Evolutionary conservation across 2,888 invertebrate genomes (phyloP).

Genomic region (Lepetodrilus schrolli): DNA sequence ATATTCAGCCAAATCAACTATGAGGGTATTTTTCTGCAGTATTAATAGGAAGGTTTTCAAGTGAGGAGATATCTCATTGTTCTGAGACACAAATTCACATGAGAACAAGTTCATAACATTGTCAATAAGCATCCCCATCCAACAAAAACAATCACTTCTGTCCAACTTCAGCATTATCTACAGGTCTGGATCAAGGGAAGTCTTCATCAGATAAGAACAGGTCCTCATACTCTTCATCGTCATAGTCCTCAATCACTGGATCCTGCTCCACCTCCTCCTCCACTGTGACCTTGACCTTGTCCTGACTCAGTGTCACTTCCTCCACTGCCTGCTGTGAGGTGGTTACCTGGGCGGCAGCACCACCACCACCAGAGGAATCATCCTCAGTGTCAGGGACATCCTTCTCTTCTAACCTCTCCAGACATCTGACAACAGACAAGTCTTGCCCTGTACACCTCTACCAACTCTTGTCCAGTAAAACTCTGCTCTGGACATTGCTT

Average conservation of each 20-base stretch:
- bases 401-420: slow-evolving; percentile 50
- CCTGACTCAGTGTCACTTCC: slow-evolving; percentile 57
- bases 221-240: slow-evolving; percentile 41
- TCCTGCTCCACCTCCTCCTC: slow-evolving; percentile 56
- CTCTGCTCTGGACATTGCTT: not conserved
- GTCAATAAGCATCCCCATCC: too few species aligned
- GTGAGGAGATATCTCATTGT: too few species aligned
- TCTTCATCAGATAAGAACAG: not conserved
- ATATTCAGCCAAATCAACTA: too few species aligned
- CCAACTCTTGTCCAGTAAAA: not conserved
- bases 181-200: not conserved
- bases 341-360: not conserved
- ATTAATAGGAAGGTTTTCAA: too few species aligned
- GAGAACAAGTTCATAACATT: too few species aligned
- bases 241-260: slow-evolving; percentile 62
- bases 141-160: too few species aligned
- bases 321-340: slow-evolving; percentile 42
- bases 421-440: not conserved
- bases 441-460: not conserved
- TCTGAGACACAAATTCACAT: too few species aligned
- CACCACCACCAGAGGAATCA: not conserved
- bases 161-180: too few species aligned
- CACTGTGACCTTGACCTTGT: slow-evolving; percentile 49
- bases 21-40: too few species aligned
- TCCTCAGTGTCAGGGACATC: slow-evolving; percentile 48